Percentiles rank a stretch among this genome's conserved stretches.
Conservation (phyloP, 1,140 invertebrate genomes). For the Zelostemma sp. region DNA sequence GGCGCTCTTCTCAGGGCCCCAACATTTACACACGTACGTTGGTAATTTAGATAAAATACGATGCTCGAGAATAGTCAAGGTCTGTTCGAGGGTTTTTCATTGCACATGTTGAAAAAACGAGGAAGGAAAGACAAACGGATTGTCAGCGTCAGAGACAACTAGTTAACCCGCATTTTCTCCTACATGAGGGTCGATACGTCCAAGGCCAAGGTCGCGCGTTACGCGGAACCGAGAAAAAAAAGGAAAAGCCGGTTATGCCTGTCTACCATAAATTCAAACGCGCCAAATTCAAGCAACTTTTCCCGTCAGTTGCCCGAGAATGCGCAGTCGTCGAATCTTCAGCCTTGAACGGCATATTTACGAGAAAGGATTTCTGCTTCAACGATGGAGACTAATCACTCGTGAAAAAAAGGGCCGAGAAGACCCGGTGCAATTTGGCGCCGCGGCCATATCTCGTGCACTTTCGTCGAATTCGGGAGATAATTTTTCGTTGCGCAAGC, state of each 20-base stretch:
- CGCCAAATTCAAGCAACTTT: background rate
- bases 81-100: too few species aligned
- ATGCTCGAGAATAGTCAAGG: too few species aligned
- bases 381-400: conserved; percentile 25
- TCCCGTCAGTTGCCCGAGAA: background rate
- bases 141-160: conserved; percentile 58
- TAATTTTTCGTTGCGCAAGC: conserved; percentile 42
- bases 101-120: too few species aligned
- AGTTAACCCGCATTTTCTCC: conserved; percentile 65
- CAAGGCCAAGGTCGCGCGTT: conserved; percentile 64
- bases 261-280: conserved; percentile 22
- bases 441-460: conserved; percentile 9
- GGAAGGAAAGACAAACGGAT: conserved; percentile 24
- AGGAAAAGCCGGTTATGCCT: conserved; percentile 44
- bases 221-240: conserved; percentile 55
- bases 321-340: background rate
- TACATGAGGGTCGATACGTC: conserved; percentile 60
- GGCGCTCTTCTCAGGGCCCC: too few species aligned
- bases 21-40: too few species aligned
- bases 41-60: too few species aligned
- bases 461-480: conserved; percentile 32
- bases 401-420: conserved; percentile 28
- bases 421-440: conserved; percentile 14
- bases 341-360: conserved; percentile 19
- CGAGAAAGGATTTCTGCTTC: conserved; percentile 21